Conservation (phyloP, 2,888 invertebrate genomes). For the Drosophila gaucha region DNA sequence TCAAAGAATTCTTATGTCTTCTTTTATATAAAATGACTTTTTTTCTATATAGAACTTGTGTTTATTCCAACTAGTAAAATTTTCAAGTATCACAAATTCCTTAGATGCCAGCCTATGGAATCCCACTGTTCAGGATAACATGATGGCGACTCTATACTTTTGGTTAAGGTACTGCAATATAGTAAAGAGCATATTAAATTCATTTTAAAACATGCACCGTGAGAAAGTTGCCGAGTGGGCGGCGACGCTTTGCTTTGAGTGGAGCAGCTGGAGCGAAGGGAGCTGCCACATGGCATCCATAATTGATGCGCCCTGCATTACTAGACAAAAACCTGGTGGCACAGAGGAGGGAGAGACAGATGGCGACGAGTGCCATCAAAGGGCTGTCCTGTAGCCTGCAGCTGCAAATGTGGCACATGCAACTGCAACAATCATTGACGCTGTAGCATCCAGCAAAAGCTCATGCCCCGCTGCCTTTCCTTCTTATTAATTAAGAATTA, state of each 20-base stretch:
- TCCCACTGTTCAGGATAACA: conserved; percentile 10
- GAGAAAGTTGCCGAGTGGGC: conserved; percentile 68
- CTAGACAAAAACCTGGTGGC: conserved; percentile 56
- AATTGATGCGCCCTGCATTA: conserved; percentile 71
- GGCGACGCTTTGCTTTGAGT: conserved; percentile 12
- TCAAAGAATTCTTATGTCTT: too few species aligned
- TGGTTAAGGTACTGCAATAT: conserved; percentile 15
- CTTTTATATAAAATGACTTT: too few species aligned
- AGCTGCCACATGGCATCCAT: conserved; percentile 44
- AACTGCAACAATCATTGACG: conserved; percentile 37
- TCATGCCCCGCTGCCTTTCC: conserved; percentile 30
- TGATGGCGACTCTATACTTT: conserved; percentile 5
- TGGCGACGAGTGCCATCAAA: conserved; percentile 35
- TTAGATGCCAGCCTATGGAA: not conserved
- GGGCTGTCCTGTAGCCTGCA: conserved; percentile 10
- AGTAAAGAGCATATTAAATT: conserved; percentile 68
- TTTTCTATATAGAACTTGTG: too few species aligned
- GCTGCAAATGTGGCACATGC: conserved; percentile 47
- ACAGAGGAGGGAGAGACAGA: not conserved
- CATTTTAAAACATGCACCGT: conserved; percentile 67
- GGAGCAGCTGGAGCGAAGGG: not conserved
- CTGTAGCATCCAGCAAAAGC: conserved; percentile 27
- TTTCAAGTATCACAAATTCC: too few species aligned
- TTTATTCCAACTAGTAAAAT: too few species aligned
- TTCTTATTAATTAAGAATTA: conserved; percentile 85